Evolutionary conservation across 2,113 vertebrate genomes (phyloP).

Genomic region (Dascyllus trimaculatus): DNA sequence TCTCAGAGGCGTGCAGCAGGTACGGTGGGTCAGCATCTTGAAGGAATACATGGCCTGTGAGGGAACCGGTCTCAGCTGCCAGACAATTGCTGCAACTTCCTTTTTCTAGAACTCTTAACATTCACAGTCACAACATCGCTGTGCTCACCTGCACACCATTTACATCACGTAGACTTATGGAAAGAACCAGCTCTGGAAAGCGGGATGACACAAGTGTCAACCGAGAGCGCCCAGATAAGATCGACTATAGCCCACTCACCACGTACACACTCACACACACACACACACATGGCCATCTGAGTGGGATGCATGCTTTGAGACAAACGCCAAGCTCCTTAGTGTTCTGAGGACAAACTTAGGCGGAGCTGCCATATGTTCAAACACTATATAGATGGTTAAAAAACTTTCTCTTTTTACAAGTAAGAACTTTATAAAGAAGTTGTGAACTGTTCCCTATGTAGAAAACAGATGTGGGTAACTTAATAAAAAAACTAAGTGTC

Average conservation of each 20-base stretch:
- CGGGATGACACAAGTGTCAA: constrained; percentile 5
- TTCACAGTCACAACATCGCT: background rate
- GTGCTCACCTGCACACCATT: constrained; percentile 5
- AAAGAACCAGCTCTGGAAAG: constrained; percentile 15
- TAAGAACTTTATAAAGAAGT: constrained; percentile 2
- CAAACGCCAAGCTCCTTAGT: background rate
- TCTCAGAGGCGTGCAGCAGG: constrained; percentile 81
- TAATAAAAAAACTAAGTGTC: background rate
- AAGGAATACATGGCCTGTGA: constrained; percentile 3
- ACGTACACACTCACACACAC: constrained; percentile 12
- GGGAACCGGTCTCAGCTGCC: constrained; percentile 2
- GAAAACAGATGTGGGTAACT: constrained; percentile 50
- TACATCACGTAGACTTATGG: background rate
- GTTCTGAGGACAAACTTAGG: constrained; percentile 19
- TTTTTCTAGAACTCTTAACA: background rate
- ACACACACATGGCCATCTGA: constrained; percentile 32
- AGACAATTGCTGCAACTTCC: constrained; percentile 5
- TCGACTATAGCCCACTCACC: constrained; percentile 20
- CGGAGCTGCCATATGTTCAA: constrained; percentile 48
- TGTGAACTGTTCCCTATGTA: constrained; percentile 8
- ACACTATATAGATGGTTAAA: constrained; percentile 9
- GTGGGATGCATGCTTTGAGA: constrained; percentile 46
- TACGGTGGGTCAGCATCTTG: constrained; percentile 71
- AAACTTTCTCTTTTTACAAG: background rate
- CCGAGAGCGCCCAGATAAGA: constrained; percentile 10